A percentile compares a stretch with the other conserved stretches of the same genome.
Evolutionary conservation across 2,113 vertebrate species (phyloP).

Genomic region (Cyprinus carpio): DNA sequence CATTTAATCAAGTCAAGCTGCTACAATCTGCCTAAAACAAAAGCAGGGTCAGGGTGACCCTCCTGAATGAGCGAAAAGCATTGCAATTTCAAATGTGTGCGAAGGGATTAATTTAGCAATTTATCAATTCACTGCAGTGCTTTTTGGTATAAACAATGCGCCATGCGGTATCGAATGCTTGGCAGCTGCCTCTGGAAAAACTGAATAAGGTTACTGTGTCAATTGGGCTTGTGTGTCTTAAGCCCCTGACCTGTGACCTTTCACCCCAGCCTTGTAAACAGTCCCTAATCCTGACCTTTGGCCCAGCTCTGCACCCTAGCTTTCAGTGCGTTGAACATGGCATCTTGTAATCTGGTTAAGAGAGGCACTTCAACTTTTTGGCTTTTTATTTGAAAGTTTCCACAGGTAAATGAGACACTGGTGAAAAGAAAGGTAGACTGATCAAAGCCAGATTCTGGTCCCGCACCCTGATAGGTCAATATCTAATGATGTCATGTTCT

Average conservation of each 20-base stretch:
- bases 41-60: slow-evolving; percentile 54
- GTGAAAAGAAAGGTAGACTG: background rate
- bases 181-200: slow-evolving; percentile 22
- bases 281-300: slow-evolving; percentile 47
- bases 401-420: background rate
- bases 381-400: background rate
- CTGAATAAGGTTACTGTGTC: slow-evolving; percentile 44
- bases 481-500: background rate
- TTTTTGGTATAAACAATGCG: slow-evolving; percentile 27
- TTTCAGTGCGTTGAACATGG: slow-evolving; percentile 7
- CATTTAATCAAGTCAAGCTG: slow-evolving; percentile 55
- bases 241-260: slow-evolving; percentile 33
- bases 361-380: background rate
- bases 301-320: background rate
- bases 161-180: background rate
- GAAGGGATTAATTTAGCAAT: slow-evolving; percentile 54
- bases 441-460: slow-evolving; percentile 10
- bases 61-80: slow-evolving; percentile 35
- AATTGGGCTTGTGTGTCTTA: slow-evolving; percentile 24
- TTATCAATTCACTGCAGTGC: slow-evolving; percentile 50
- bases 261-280: slow-evolving; percentile 49
- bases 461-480: slow-evolving; percentile 1
- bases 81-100: slow-evolving; percentile 52
- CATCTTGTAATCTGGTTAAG: slow-evolving; percentile 41
- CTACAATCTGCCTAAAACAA: slow-evolving; percentile 49